Base-by-base conservation (phyloP, 2,888 invertebrate genomes). In the Parascotia fuliginaria region DNA sequence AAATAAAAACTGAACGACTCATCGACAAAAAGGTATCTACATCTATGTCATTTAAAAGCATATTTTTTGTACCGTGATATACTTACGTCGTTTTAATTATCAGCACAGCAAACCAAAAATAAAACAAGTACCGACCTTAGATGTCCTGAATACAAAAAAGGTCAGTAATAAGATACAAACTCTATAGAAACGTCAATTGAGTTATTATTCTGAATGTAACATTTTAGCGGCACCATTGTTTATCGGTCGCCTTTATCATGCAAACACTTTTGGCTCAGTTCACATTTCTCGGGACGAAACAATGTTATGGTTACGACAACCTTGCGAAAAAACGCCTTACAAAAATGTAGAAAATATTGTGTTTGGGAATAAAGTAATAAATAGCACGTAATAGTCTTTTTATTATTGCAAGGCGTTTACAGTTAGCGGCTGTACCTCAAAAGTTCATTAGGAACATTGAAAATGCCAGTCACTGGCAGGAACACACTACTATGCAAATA, bases 161-260 rank as follows among this genome's bases (percentile, higher is more conserved):
- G 29, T 29, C 29, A 29, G 5, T 11, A 29, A 11, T 12, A 32
- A 3, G 9, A 14, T 13, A 2, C 9, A 1, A 32, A 1, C 14
- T 32, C 34, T 22, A 29, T 11, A 31, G 9, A 14, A 5, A 37
- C 31, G 3, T 7, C 9, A 44, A 31, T 24, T 22, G 27, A n/a
- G 2, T n/a, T 43, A 38, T 14, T 49, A 33, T 42, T 28, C 13
- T 11, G 5, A 31, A 63, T 36, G 79, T 77, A 54, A 6, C 76
- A 81, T 83, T 76, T 87, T 89, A 87, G 75, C 63, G 72, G 58
- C 70, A 52, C 82, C 77, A 79, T 85, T 85, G 84, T 83, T 73
- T 72, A 83, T 83, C 87, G 88, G 85, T 76, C 53, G 76, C 77
- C 81, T 88, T 89, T 89, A 83, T 89, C 78, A 89, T 88, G 89